Base-by-base conservation (phyloP, 2,888 invertebrate species). In the Eilema caniola region DNA sequence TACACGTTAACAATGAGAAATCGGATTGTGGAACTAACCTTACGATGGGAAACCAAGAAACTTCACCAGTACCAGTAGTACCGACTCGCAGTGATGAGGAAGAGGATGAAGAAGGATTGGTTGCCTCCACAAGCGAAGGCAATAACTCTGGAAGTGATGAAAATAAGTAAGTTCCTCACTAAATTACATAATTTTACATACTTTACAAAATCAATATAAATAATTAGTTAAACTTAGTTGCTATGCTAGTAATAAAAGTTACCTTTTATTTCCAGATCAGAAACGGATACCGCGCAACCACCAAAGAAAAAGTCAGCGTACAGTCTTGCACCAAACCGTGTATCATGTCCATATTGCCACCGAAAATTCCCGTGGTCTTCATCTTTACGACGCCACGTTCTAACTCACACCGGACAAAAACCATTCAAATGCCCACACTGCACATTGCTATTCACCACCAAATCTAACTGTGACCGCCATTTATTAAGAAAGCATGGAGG, bases 341-440 rank as follows among this genome's bases (percentile, higher is more conserved):
- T 99, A 1, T 97, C 97, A 64, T 99, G 99, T 85, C 98, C 98
- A 0, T 99, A 98, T 87, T 99, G 99, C 91, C 97, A 97, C 83
- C 96, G 99, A 59, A 98, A 98, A 88, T 99, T 99, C 92, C 99
- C 99, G 0, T 99, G 99, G 99, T 98, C 98, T 0, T 99, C 99
- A 37, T 99, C 99, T 0, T 95, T 99, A 33, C 97, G 99, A n/a
- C 96, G 99, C 14, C 99, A 99, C 90, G 98, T 99, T 56, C 94
- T 98, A 10, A 99, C 99, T 0, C 99, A 99, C 90, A 99, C 99
- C 0, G 99, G 98, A 2, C 99, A 99, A 88, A 99, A 99, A 88
- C 99, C 99, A 0, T 99, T 98, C 95, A 98, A 99, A 88, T 99
- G 99, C 90, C 97, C 98, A 0, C 97, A 98, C 86, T 99, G 99